These are phyloP conservation scores for Hemibagrus wyckioides DNA, from an alignment of 2,113 vertebrate species.

Conservation along the genomic window DNA sequence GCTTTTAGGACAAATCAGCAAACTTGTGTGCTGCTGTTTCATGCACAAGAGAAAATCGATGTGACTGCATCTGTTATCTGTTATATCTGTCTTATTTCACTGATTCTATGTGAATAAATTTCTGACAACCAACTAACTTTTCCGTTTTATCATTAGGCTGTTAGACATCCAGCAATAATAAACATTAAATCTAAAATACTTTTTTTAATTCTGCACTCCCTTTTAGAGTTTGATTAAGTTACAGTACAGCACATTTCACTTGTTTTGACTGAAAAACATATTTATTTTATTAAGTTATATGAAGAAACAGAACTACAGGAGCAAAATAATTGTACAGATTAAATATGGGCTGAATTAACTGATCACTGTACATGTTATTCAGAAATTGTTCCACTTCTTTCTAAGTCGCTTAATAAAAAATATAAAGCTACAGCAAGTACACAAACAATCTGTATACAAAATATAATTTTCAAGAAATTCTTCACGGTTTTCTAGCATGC, in stretches of 20 bases:
- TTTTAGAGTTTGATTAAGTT: background rate
- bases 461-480: background rate
- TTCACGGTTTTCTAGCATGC: background rate
- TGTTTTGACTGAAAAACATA: background rate
- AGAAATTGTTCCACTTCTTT: background rate
- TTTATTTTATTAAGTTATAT: background rate
- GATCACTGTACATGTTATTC: slow-evolving; percentile 28
- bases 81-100: background rate
- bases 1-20: too few relatives aligned
- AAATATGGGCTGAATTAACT: background rate
- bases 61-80: background rate
- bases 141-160: background rate
- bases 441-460: background rate
- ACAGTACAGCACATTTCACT: background rate
- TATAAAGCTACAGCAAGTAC: background rate
- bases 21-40: too few relatives aligned
- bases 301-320: background rate
- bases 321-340: background rate
- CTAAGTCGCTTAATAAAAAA: background rate
- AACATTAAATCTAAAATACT: background rate
- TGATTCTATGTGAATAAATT: background rate
- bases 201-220: background rate
- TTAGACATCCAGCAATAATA: background rate
- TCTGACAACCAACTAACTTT: too few relatives aligned
- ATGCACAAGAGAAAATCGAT: background rate